phyloP scores from a whole-genome alignment of 2,113 vertebrate species.

The Vireo altiloquus region DNA sequence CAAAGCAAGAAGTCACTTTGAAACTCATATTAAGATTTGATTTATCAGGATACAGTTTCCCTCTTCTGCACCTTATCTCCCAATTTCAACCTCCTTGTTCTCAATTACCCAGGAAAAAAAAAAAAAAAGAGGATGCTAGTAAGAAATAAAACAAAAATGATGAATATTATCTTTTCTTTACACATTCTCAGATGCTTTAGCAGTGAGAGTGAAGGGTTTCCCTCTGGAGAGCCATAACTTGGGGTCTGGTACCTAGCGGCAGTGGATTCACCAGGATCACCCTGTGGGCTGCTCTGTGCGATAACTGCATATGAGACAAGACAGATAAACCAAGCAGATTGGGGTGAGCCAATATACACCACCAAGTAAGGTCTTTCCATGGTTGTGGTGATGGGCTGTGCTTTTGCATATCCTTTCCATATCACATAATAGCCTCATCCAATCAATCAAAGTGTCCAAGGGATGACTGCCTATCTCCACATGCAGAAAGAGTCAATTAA shows the following conservation, averaged over 20 bases:
- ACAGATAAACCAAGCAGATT: neutral
- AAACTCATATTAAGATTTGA: neutral
- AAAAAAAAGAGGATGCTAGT: neutral
- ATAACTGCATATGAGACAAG: neutral
- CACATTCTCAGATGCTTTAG: neutral
- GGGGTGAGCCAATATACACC: neutral
- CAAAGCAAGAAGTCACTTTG: neutral
- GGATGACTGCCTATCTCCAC: neutral
- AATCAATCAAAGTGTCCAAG: conserved; percentile 23
- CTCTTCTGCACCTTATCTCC: neutral
- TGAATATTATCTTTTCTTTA: neutral
- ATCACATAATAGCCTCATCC: neutral
- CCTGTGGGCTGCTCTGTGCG: neutral
- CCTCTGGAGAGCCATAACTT: neutral
- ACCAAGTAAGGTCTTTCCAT: neutral
- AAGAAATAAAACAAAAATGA: neutral
- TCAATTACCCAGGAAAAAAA: rapidly evolving
- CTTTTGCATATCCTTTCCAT: neutral
- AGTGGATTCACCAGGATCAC: neutral
- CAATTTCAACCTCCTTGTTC: neutral
- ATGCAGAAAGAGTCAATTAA: conserved; percentile 20
- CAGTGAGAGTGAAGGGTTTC: neutral
- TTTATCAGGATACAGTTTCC: neutral
- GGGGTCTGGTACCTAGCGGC: neutral
- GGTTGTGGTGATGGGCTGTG: neutral